Base-by-base conservation (phyloP, 2,888 invertebrate species). In the Agonopterix subpropinquella region DNA sequence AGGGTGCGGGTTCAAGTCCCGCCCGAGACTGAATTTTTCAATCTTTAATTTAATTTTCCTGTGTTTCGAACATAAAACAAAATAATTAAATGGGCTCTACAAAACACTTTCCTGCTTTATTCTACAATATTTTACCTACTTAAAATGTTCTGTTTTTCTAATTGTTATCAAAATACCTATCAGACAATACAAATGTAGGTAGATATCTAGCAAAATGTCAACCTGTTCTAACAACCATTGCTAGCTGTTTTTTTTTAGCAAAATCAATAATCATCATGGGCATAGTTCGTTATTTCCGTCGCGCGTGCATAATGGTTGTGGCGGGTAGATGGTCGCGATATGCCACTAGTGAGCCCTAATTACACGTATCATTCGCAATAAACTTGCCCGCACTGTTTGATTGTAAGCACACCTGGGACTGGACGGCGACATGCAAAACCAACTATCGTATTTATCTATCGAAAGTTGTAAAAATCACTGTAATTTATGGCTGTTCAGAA, bases 321-420 rank as follows among this genome's bases (percentile, higher is more conserved):
- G 74, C 72, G 72, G 75, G 77, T 74, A 81, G 85, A 86, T 86
- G 73, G 73, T 62, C 72, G 61, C 68, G 85, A 86, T 86, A 84
- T 56, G 58, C 53, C 53, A 53, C 59, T 58, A 64, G 64, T 56
- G 59, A 58, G 56, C 65, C 59, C 59, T 85, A 87, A 88, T 88
- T 85, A 85, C 81, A 71, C 81, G 81, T 87, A 83, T 87, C 87
- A 79, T 77, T 85, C 64, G 79, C 82, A 80, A 80, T 81, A 80
- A 80, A 79, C 78, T 76, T 60, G 76, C 73, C 69, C 58, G 60
- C 59, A 59, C 62, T 55, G 59, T 56, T 52, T 48, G 15, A 49
- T 64, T 61, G 59, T 53, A 56, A 65, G 62, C 61, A 61, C 52
- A 54, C 55, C 50, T 53, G 59, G 53, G 53, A n/a, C n/a, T 10